Base-by-base conservation (phyloP, 2,888 invertebrate genomes). In the Sycophila texana region DNA sequence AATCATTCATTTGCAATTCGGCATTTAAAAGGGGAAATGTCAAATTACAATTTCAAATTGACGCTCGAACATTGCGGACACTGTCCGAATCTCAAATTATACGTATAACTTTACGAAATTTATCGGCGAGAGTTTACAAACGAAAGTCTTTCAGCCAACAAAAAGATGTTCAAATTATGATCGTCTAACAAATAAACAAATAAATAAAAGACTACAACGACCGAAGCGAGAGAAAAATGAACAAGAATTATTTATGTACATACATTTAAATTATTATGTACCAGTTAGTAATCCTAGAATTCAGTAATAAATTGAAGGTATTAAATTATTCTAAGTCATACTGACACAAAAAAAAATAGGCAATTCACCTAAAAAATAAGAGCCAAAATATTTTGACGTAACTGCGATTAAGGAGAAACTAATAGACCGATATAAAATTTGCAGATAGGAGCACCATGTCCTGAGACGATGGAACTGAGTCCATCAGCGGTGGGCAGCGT, bases 401-500 rank as follows among this genome's bases (percentile, higher is more conserved):
- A 26, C n/a, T 61, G 2, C 13, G 22, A 10, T 16, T 26, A 30
- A 5, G 47, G 14, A n/a, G n/a, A 26, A 16, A 67, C 5, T 58
- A 18, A 57, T 58, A 1, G 13, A 58, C 13, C 7, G 26, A 1
- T 13, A 30, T 49, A 49, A 61, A 61, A n/a, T n/a, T 74, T 84
- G 79, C 84, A 93, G 93, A 90, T 93, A 47, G 96, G 96, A 16
- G 92, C 94, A 84, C 97, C 97, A 0, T 97, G 97, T 86, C 95
- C 96, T 0, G 95, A 95, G 0, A 96, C 95, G 13, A 96, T 96
- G 93, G 97, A 97, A 90, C 90, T 97, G 47, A 94, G 94, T 82
- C 96, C 96, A 0, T 92, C 91, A 1, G 88, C 89, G 2, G 87
- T 92, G 89, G 92, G 89, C 85, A 93, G 91, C 77, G 90, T 93